A percentile compares a stretch with the other conserved stretches of the same genome.
These are phyloP conservation scores for Baccha elongata DNA, from an alignment of 2,888 invertebrate species.

Conservation along the genomic window DNA sequence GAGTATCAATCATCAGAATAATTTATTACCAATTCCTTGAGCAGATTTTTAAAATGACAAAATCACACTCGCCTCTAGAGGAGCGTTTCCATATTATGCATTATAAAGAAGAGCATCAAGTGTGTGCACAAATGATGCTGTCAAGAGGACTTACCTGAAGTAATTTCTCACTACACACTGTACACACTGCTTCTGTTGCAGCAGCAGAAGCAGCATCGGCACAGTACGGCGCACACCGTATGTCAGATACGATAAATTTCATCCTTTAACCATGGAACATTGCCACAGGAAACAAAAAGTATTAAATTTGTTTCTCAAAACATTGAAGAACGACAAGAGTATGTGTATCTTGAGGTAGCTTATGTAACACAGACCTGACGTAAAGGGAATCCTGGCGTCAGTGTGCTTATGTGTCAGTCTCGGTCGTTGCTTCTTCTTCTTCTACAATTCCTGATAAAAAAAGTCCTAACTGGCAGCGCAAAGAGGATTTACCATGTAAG, in stretches of 20 bases:
- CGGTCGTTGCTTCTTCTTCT: slow-evolving; percentile 6
- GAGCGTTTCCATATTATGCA: slow-evolving; percentile 11
- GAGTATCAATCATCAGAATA: slow-evolving; percentile 25
- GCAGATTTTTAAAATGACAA: slow-evolving; percentile 39
- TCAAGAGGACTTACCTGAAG: slow-evolving; percentile 61
- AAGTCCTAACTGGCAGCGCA: slow-evolving; percentile 16
- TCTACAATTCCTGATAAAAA: not conserved
- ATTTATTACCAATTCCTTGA: slow-evolving; percentile 37
- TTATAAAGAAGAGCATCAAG: slow-evolving; percentile 40
- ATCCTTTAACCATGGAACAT: slow-evolving; percentile 59
- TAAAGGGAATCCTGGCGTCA: slow-evolving; percentile 31
- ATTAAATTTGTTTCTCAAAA: slow-evolving; percentile 39
- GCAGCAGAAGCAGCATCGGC: not conserved
- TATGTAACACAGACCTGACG: slow-evolving; percentile 21
- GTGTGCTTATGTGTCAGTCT: not conserved
- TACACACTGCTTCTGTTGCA: not conserved
- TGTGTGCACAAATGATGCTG: slow-evolving; percentile 52
- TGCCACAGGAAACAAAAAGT: slow-evolving; percentile 39
- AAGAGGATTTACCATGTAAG: slow-evolving; percentile 54
- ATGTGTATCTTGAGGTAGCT: slow-evolving; percentile 20
- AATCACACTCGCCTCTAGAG: slow-evolving; percentile 8
- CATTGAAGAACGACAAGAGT: slow-evolving; percentile 1
- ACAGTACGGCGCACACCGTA: slow-evolving; percentile 13
- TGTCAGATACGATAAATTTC: slow-evolving; percentile 57
- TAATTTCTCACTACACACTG: slow-evolving; percentile 33